phyloP scores from a whole-genome alignment of 2,797 vertebrate genomes.

The Pseudotriccus pelzelni region DNA sequence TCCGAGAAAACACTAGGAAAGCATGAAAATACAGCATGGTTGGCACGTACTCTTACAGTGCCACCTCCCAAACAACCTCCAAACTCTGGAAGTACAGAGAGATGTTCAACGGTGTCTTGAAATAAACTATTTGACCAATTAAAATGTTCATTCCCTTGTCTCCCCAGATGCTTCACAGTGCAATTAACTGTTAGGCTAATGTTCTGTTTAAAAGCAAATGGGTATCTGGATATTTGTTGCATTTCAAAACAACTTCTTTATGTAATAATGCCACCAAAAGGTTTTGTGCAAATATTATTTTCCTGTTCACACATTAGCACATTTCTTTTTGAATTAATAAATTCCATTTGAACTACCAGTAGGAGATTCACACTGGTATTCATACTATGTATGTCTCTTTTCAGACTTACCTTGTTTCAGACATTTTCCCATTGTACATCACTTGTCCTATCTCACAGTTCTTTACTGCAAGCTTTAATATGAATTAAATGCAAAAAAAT shows the following conservation, averaged over 20 bases:
- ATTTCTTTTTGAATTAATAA: not conserved
- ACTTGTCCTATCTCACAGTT: not conserved
- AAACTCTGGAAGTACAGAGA: not conserved
- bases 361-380: not conserved
- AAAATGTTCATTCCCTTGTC: not conserved
- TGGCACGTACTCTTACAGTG: not conserved
- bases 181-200: not conserved
- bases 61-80: not conserved
- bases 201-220: not conserved
- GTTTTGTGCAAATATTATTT: not conserved
- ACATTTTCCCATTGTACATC: not conserved
- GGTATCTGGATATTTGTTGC: not conserved
- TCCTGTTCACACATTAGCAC: not conserved
- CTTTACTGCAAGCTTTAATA: not conserved
- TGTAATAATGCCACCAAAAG: not conserved
- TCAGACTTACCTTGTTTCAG: not conserved
- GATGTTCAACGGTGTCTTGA: not conserved
- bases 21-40: not conserved
- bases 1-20: not conserved
- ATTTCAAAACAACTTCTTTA: not conserved
- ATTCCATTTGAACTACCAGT: not conserved
- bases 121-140: not conserved
- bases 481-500: not conserved
- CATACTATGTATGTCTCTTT: not conserved
- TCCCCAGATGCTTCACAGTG: not conserved